Evolutionary conservation across 2,797 vertebrate species (phyloP), one percentile per base, ranked within the genome.

Genomic region (Diceros bicornis): DNA sequence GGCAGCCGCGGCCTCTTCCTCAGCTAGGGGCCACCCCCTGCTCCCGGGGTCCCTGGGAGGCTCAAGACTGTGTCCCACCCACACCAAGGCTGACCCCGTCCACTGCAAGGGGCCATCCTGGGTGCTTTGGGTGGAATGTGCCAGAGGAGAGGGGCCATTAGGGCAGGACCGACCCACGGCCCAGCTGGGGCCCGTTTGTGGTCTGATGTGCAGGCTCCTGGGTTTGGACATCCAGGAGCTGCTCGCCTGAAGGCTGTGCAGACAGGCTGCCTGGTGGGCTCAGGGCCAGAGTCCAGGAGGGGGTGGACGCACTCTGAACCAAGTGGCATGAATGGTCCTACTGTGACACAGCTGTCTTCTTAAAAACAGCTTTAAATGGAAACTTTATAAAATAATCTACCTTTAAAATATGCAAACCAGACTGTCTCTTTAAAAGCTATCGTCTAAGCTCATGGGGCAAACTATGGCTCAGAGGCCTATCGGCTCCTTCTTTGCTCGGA

Each of bases 281-380:
- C 72, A 50, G 44, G 61, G 20, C 18, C 44, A 25, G 7, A 64
- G 34, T 81, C 2, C 57, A 81, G 20, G n/a, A 52, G 20, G 23
- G 25, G 32, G 18, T 34, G 41, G 55, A 21, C 6, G 1, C 25
- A 16, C n/a, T 77, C 61, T 29, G 11, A 44, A 41, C 29, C 37
- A 47, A 10, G 4, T 1, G n/a, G 59, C 16, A 68, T 7, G 37
- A 7, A 34, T 3, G 7, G 5, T 16, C 21, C 2, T 78, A 4
- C 12, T 55, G 18, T 57, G 23, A 78, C 41, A 62, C 52, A 13
- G 62, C 7, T 10, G 1, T 6, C 50, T 32, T 52, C 10, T 17
- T 0, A 3, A 61, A 61, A 32, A 37, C 0, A 5, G 18, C 59
- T 18, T 12, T 34, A n/a, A 55, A 44, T 7, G 18, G 44, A 88